Conservation (phyloP, 1,140 invertebrate genomes). For the Anadara kagoshimensis region DNA sequence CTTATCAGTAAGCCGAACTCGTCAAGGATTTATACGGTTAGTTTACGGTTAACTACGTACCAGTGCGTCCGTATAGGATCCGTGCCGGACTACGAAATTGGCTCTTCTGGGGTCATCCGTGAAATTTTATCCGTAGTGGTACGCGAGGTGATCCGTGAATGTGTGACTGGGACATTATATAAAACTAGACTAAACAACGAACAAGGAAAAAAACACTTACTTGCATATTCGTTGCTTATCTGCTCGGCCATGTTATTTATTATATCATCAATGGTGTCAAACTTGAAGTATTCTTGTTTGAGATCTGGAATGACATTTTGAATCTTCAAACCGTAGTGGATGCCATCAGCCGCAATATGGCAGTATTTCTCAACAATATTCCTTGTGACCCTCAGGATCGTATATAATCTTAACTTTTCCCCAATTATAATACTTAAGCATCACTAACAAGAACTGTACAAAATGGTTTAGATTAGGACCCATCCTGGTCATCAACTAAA, state of each 20-base stretch:
- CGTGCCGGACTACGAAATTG: no score
- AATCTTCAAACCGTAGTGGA: constrained; percentile 51
- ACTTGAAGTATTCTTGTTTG: constrained; percentile 32
- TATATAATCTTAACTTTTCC: constrained; percentile 82
- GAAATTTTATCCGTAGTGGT: no score
- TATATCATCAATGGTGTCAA: constrained; percentile 20
- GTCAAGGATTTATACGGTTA: no score
- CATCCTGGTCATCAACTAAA: constrained; percentile 88
- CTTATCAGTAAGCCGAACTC: no score
- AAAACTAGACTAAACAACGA: no score
- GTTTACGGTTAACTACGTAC: no score
- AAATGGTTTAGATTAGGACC: constrained; percentile 88
- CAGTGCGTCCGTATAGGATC: no score
- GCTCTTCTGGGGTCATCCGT: no score
- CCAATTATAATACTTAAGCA: constrained; percentile 81
- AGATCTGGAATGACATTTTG: constrained; percentile 5
- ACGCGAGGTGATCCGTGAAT: no score
- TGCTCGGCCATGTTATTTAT: background rate
- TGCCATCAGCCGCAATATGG: constrained; percentile 52
- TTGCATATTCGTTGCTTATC: constrained; percentile 27
- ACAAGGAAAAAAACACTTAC: constrained; percentile 25
- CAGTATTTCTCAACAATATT: constrained; percentile 76
- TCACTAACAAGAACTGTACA: constrained; percentile 80
- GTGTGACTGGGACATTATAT: no score
- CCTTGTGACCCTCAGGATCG: constrained; percentile 80